Evolutionary conservation across 2,797 vertebrate genomes (phyloP).

Genomic region (Gadopsis marmoratus): DNA sequence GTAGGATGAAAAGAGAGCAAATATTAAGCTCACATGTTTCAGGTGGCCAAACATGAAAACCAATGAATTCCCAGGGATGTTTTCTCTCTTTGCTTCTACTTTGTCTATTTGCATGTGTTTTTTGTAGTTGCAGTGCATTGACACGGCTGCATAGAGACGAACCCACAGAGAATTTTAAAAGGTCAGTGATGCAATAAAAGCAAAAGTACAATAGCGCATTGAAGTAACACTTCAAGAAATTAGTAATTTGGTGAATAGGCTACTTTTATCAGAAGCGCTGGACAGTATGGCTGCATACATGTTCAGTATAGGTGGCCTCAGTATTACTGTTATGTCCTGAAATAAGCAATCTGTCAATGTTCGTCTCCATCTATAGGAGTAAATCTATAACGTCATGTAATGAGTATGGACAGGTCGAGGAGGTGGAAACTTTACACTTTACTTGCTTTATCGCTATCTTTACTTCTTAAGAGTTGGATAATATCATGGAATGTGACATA

Average conservation of each 20-base stretch:
- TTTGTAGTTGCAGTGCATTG: not conserved
- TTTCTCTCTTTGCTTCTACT: not conserved
- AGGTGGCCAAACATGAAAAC: not conserved
- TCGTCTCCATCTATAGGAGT: not conserved
- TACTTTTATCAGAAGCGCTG: not conserved
- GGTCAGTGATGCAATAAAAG: too few species aligned
- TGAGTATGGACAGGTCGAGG: slow-evolving; percentile 20
- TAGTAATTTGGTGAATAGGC: not conserved
- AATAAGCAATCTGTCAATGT: not conserved
- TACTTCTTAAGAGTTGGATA: slow-evolving; percentile 29
- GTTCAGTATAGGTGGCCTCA: not conserved
- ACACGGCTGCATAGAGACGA: too few species aligned
- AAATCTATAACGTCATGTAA: slow-evolving; percentile 5
- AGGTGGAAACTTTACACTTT: slow-evolving; percentile 36
- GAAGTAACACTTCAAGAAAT: not conserved
- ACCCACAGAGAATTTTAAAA: too few species aligned
- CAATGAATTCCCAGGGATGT: not conserved
- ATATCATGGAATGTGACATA: slow-evolving; percentile 42
- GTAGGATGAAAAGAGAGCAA: not conserved
- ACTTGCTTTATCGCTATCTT: slow-evolving; percentile 25
- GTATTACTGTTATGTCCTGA: not conserved
- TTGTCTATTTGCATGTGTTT: not conserved
- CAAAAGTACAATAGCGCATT: too few species aligned
- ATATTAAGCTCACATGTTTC: not conserved
- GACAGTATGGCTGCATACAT: not conserved